Evolutionary conservation across 2,888 invertebrate genomes (phyloP), one percentile per base, ranked within the genome.

Genomic region (Pediacus dermestoides): DNA sequence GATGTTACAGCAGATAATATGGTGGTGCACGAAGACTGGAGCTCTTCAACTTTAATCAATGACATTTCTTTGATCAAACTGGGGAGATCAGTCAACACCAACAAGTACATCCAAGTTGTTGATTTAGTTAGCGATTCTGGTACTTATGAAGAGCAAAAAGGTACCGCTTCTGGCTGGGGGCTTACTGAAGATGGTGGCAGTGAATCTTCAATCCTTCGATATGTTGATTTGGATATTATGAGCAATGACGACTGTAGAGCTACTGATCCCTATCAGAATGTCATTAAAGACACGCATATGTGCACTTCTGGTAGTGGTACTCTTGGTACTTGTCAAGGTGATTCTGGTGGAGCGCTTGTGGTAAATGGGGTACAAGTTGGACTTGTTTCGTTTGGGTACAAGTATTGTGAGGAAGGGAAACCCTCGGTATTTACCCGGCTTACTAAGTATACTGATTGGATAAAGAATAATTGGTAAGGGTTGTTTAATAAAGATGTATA

Each of bases 361-460:
- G 42, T 42, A 2, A 18, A 50, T 11, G 46, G 43, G 4, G 34
- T 43, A 6, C 54, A 50, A 37, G 44, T 53, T 4, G 53, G 55
- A 4, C 16, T 53, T 4, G 47, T 42, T 2, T 51, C 55, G 2
- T 55, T 55, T 23, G 52, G 50, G 11, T 35, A 38, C 15, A 28
- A n/a, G 4, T 30, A 37, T 12, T 54, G 53, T 22, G 27, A 37
- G 16, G 31, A 34, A 2, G 46, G 50, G 7, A 44, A 36, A 33
- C 54, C 54, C 1, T 48, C 54, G 1, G 49, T 50, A 2, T 54
- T 47, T 10, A 47, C 50, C 0, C 41, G 54, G 32, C 11, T 54
- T 3, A 37, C 46, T 1, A 27, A 48, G n/a, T 52, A 38, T 18
- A 11, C 21, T 1, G 41, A 46, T 8, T 54, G 54, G 54, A 54